Base-by-base conservation (phyloP, 2,888 invertebrate species). In the Gisinianus flammeolus region DNA sequence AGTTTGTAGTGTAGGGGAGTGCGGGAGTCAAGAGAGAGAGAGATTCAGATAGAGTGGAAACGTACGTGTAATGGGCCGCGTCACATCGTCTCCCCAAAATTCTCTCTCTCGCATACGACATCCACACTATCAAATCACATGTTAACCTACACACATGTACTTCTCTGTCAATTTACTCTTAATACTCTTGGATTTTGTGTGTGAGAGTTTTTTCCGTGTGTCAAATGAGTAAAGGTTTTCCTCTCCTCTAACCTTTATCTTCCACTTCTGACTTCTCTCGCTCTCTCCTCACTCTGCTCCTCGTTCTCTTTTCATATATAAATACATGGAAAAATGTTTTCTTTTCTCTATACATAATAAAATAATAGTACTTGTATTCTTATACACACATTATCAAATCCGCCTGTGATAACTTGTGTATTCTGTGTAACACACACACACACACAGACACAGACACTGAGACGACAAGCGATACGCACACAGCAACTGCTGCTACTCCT, bases 91-190 rank as follows among this genome's bases (percentile, higher is more conserved):
- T 64, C 67, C 74, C 19, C 66, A 64, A 74, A 52, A 66, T 74
- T 73, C 24, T 19, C 71, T 35, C 1, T 44, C 35, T n/a, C n/a
- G 22, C 19, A 22, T 64, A 64, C 28, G 10, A 69, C 28, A 10
- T 24, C 8, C 44, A 74, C 24, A 62, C 74, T 26, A 44, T 44
- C 72, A 73, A 56, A 56, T 24, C 72, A 31, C 73, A 31, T 33
- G 31, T 19, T 22, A 30, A 62, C 35, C n/a, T 62, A 44, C 68
- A 68, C 44, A 44, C 24, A 22, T 68, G 31, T 19, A 68, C 58
- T 62, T 35, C 35, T 62, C 73, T 73, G 71, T 71, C 71, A 71
- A 71, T 71, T 71, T 71, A 71, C 71, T 71, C 31, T 58, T 28
- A 31, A 69, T 44, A 44, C 44, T 62, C 54, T 54, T 54, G n/a